Evolutionary conservation across 1,140 invertebrate genomes (phyloP).

Genomic region (Heliconius eleuchia): DNA sequence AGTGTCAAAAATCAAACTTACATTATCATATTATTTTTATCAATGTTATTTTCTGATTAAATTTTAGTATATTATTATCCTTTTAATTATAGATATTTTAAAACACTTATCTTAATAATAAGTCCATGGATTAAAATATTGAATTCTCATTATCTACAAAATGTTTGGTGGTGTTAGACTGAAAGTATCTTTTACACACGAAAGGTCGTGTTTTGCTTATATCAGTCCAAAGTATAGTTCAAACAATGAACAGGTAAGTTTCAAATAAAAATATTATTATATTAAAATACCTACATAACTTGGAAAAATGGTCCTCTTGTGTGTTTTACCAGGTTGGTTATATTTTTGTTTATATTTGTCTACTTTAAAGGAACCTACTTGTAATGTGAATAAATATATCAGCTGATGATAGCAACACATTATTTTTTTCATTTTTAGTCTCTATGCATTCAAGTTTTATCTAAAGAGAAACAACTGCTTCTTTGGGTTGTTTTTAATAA

Average conservation of each 20-base stretch:
- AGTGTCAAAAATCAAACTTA: constrained; percentile 17
- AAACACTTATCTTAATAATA: background rate
- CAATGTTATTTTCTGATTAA: constrained; percentile 14
- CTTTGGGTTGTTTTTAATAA: constrained; percentile 71
- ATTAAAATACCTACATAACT: background rate
- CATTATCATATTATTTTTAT: constrained; percentile 10
- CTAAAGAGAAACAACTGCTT: constrained; percentile 61
- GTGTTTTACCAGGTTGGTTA: constrained; percentile 37
- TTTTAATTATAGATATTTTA: background rate
- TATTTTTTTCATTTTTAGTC: constrained; percentile 49
- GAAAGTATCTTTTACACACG: constrained; percentile 65
- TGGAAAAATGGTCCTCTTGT: background rate
- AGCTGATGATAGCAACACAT: background rate
- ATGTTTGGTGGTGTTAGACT: constrained; percentile 68
- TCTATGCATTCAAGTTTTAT: constrained; percentile 66
- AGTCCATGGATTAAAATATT: background rate
- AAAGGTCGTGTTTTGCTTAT: constrained; percentile 72
- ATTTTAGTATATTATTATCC: constrained; percentile 4
- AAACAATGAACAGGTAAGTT: constrained; percentile 64
- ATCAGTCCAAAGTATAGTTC: constrained; percentile 71
- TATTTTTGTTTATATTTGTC: constrained; percentile 30
- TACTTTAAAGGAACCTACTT: background rate
- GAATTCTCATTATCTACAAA: constrained; percentile 35
- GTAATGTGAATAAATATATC: background rate
- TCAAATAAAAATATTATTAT: constrained; percentile 13